Percentiles rank a stretch among this genome's conserved stretches.
These are phyloP conservation scores for Dysmachus trigonus DNA, from an alignment of 2,888 invertebrate genomes.

Conservation along the genomic window DNA sequence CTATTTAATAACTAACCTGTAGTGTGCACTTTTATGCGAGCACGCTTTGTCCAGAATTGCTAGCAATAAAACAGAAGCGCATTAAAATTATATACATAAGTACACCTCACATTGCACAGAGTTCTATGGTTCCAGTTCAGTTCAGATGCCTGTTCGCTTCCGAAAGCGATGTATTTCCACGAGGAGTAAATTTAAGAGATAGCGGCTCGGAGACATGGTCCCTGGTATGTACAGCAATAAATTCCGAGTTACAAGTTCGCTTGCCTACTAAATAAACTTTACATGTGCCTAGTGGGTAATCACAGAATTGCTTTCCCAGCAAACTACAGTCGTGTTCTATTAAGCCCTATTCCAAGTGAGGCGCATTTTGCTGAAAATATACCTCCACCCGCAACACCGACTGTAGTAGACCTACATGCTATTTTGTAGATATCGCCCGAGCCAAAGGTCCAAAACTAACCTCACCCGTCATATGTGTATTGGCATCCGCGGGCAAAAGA, in stretches of 20 bases:
- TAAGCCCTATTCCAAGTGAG: not conserved
- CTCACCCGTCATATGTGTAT: not conserved
- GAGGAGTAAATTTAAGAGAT: slow-evolving; percentile 45
- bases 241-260: slow-evolving; percentile 44
- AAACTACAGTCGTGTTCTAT: not conserved
- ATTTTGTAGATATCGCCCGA: not conserved
- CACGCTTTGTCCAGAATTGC: not conserved
- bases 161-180: slow-evolving; percentile 42
- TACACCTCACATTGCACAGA: not conserved
- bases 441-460: not conserved
- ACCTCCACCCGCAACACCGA: not conserved
- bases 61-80: not conserved
- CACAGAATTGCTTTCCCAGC: not conserved
- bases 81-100: not conserved
- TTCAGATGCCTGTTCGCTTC: not conserved
- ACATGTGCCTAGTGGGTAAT: slow-evolving; percentile 28
- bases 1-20: not conserved
- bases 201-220: slow-evolving; percentile 36
- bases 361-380: not conserved
- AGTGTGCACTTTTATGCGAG: not conserved
- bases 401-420: not conserved
- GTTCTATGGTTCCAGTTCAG: not conserved
- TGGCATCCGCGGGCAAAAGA: not conserved
- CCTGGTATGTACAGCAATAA: slow-evolving; percentile 44
- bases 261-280: slow-evolving; percentile 46